phyloP scores from a whole-genome alignment of 2,113 vertebrate species.

The Edolisoma coerulescens region DNA sequence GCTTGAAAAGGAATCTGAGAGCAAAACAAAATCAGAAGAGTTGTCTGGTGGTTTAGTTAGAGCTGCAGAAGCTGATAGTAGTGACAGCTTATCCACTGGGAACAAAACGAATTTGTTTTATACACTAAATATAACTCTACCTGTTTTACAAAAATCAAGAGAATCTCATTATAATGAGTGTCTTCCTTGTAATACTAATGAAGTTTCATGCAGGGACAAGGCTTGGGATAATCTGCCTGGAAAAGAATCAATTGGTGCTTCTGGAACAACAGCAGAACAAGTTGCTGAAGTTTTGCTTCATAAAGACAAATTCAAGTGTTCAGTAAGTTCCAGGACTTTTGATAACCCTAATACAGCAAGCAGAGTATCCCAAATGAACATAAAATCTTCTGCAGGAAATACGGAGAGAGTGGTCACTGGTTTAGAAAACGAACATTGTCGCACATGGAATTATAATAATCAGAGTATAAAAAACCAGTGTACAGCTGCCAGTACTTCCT shows the following conservation, averaged over 20 bases:
- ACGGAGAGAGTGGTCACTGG: not conserved
- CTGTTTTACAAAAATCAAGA: constrained; percentile 8
- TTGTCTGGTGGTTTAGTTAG: not conserved
- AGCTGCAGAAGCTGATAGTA: not conserved
- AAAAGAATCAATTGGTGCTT: constrained; percentile 17
- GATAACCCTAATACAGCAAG: not conserved
- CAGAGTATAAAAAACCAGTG: not conserved
- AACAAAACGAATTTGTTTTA: not conserved
- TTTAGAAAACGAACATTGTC: not conserved
- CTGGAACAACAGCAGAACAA: not conserved
- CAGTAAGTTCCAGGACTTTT: not conserved
- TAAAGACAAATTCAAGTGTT: not conserved
- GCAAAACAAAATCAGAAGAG: not conserved
- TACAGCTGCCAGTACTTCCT: not conserved
- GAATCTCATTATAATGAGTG: not conserved
- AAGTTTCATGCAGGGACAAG: not conserved
- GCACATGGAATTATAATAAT: not conserved
- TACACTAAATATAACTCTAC: not conserved
- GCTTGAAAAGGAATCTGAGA: not conserved
- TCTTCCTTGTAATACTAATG: not conserved
- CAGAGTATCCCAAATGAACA: not conserved
- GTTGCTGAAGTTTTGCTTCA: not conserved
- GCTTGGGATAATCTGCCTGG: constrained; percentile 19
- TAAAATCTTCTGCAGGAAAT: not conserved
- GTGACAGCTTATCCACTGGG: not conserved